Evolutionary conservation across 2,113 vertebrate genomes (phyloP).

Genomic region (Chamaea fasciata): DNA sequence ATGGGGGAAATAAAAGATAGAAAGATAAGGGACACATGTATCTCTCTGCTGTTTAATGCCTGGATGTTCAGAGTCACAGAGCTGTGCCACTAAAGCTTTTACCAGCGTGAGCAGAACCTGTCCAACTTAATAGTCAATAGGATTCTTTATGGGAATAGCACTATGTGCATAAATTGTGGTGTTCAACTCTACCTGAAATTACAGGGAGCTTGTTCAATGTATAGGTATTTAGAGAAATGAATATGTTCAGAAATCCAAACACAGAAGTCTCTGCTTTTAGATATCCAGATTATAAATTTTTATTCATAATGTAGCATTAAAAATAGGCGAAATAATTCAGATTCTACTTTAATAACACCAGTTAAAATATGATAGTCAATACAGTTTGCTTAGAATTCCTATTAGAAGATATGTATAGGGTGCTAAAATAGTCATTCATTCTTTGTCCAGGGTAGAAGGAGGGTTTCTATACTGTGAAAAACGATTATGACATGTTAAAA

Average conservation of each 20-base stretch:
- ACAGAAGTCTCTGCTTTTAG: not conserved
- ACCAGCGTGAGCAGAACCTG: not conserved
- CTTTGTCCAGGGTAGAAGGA: constrained; percentile 58
- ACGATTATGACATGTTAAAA: constrained; percentile 84
- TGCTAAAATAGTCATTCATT: constrained; percentile 70
- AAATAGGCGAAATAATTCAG: not conserved
- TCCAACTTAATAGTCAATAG: not conserved
- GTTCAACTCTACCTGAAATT: not conserved
- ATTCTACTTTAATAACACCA: not conserved
- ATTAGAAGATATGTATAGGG: constrained; percentile 55
- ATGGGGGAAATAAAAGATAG: not conserved
- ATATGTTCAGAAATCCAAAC: not conserved
- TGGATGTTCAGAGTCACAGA: not conserved
- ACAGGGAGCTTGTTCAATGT: not conserved
- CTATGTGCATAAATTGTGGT: not conserved
- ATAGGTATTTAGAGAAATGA: not conserved
- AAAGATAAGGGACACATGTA: not conserved
- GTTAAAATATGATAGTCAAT: constrained; percentile 18
- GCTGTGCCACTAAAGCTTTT: not conserved
- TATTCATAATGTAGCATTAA: not conserved
- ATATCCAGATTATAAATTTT: not conserved
- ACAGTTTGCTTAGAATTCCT: constrained; percentile 61
- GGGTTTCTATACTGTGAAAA: constrained; percentile 72
- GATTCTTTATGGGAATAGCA: not conserved
- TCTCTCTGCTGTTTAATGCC: not conserved